A percentile compares a stretch with the other conserved stretches of the same genome.
Evolutionary conservation across 2,113 vertebrate genomes (phyloP).

Genomic region (Uria lomvia): DNA sequence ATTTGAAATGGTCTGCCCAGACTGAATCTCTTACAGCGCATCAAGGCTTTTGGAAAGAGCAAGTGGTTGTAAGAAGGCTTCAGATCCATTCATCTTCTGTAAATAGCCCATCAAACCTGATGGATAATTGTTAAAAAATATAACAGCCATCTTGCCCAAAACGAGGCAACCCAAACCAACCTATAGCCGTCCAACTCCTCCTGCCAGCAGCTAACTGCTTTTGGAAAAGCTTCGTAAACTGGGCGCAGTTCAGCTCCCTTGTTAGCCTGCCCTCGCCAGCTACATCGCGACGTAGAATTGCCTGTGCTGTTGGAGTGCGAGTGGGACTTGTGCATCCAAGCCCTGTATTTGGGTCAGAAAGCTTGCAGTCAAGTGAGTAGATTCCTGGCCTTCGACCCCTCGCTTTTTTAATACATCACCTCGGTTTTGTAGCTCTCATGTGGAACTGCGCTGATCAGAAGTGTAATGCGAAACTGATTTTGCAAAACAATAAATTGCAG

Average conservation of each 20-base stretch:
- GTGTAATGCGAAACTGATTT: slow-evolving; percentile 65
- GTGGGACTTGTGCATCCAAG: neutral
- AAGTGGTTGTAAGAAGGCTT: neutral
- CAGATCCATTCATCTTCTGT: neutral
- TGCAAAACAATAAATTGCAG: slow-evolving; percentile 62
- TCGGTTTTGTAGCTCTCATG: slow-evolving; percentile 14
- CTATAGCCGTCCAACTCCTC: neutral
- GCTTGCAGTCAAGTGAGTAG: neutral
- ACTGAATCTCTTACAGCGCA: neutral
- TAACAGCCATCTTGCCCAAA: neutral
- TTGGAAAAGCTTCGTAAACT: neutral
- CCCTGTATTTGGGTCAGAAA: neutral
- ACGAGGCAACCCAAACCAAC: neutral
- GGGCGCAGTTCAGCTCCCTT: neutral
- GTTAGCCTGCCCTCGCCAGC: neutral
- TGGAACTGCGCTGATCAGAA: slow-evolving; percentile 40
- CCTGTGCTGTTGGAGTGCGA: neutral
- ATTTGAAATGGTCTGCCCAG: neutral
- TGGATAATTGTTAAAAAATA: neutral
- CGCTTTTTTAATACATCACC: slow-evolving; percentile 21
- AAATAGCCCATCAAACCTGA: neutral
- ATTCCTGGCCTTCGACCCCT: neutral
- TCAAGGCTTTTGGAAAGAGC: neutral
- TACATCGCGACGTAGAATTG: neutral
- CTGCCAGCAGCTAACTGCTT: neutral